Evolutionary conservation across 2,888 invertebrate species (phyloP), one percentile per base, ranked within the genome.

Genomic region (Allolobophora icterica): DNA sequence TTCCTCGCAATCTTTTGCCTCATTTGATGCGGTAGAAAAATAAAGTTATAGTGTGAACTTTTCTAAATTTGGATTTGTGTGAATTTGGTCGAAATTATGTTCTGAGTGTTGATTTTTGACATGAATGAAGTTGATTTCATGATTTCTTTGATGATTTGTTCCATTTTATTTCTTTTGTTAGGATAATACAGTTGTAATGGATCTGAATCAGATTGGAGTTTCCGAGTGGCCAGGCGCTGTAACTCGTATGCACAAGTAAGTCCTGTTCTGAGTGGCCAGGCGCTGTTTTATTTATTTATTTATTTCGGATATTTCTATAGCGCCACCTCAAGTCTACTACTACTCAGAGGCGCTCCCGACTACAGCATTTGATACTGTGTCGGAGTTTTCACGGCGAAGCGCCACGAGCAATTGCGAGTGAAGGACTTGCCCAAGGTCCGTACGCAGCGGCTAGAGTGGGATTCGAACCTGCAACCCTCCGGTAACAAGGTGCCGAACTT

Each of bases 131-230:
- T 30, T 71, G 30, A 71, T n/a, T 52, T 52, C 21, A 24, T 52
- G 52, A 24, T 52, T 52, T 52, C 5, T 21, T 52, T 52, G 21
- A 34, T 84, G 38, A 34, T 0, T 89, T 42, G 34, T 90, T 34
- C 24, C 19, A 34, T 38, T 52, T 4, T 17, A 52, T 90, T 90
- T 84, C 24, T 90, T 58, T 35, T 24, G 91, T 92, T 19, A 91
- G 94, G 96, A 96, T 93, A 95, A 96, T 89, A 95, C 96, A 21
- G 96, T 97, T 92, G 96, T 96, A 71, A 95, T 97, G 83, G 96
- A 96, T 91, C 94, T 97, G 45, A 96, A 96, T 90, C 96, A 96
- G 93, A 96, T 97, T 15, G 96, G 96, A 92, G 96, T 96, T 83
- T 94, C 94, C 45, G 94, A 94, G 15, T 95, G 95, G 95, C 92